Conservation (phyloP, 2,797 vertebrate genomes). For the Squalus acanthias region DNA sequence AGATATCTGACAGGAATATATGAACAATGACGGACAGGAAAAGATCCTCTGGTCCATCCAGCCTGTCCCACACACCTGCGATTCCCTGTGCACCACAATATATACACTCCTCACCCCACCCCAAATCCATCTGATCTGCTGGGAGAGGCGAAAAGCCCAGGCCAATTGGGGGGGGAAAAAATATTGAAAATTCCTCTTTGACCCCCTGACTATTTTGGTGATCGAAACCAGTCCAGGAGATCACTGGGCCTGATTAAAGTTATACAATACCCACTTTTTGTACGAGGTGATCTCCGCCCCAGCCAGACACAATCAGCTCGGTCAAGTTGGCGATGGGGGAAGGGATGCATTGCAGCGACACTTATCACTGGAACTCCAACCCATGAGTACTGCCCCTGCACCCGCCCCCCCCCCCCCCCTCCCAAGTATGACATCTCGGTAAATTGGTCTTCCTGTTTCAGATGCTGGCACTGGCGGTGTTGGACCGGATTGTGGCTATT, state of each 20-base stretch:
- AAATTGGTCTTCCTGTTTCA: constrained; percentile 45
- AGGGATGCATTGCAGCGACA: background rate
- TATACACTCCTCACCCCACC: background rate
- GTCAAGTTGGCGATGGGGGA: background rate
- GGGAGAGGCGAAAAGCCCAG: background rate
- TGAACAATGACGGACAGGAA: background rate
- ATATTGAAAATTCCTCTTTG: background rate
- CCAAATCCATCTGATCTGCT: background rate
- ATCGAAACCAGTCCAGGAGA: background rate
- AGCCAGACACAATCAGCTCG: no score
- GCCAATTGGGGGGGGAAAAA: background rate
- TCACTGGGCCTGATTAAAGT: background rate
- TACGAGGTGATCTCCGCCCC: background rate
- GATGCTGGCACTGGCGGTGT: constrained; percentile 88
- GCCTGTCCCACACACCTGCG: no score
- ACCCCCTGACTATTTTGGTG: background rate
- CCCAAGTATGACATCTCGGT: no score
- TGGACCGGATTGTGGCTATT: constrained; percentile 89
- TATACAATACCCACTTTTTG: no score
- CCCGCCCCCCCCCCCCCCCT: no score
- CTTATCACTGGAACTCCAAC: background rate
- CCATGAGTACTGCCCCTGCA: background rate
- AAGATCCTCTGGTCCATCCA: background rate
- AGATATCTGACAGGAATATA: background rate
- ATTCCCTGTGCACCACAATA: background rate